Base-by-base conservation (phyloP, 1,140 invertebrate species). In the Tetragnatha versicolor region DNA sequence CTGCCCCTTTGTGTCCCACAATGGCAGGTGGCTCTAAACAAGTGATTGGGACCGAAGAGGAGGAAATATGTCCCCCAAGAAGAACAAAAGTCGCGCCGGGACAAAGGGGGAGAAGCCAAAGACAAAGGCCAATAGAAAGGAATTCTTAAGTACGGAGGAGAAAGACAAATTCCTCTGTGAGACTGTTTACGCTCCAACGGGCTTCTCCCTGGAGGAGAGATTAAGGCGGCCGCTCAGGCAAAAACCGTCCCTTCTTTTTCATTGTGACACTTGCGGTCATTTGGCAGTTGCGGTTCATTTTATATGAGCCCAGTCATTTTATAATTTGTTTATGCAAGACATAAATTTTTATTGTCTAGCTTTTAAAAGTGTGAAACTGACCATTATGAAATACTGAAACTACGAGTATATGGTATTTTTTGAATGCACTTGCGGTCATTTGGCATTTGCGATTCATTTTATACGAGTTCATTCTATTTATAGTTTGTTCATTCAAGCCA, bases 121-220 rank as follows among this genome's bases (percentile, higher is more conserved):
- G 76, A 79, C 72, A 76, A 76, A 76, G 72, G 51, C 58, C 72
- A 76, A 65, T 76, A 76, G 72, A 79, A 69, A 39, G 42, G 51
- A 79, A 79, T 79, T 61, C 65, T 68, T 53, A 66, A 66, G 61
- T 65, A 77, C 69, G 76, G 68, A 60, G 29, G 76, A 45, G 76
- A 79, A 69, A 79, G 76, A 79, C 76, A 79, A 79, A 79, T 79
- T 79, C 65, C 37, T 79, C 65, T 22, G 22, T 9, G 39, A 69
- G 65, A 58, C 63, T 79, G 76, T 79, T 79, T 69, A 68, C 63
- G 76, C 42, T 45, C 29, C 35, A 60, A 27, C 53, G 53, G 27
- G 27, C 60, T 47, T 55, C 49, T 65, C 49, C 63, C 63, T 53
- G 68, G 65, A 79, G 65, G 60, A 69, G 42, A 58, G 76, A 79